Evolutionary conservation across 2,888 invertebrate genomes (phyloP), one percentile per base, ranked within the genome.

Genomic region (Dastarcus helophoroides): DNA sequence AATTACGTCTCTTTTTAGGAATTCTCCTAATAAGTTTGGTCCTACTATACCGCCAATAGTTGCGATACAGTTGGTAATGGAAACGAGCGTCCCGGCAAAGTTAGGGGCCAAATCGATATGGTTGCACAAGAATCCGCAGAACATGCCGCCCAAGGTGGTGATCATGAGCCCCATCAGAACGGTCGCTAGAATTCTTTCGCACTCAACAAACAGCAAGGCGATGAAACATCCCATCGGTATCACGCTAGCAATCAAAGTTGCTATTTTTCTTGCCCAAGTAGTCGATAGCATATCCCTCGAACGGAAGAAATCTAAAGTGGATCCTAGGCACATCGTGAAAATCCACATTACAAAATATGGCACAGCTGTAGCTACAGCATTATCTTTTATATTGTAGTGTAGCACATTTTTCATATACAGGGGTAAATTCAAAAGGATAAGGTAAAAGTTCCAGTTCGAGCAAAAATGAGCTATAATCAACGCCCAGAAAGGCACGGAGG

Each of bases 31-130:
- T 7, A 19, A 7, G n/a, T 7, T 19, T 7, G 19, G 19, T 19
- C 6, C 19, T 7, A 19, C 19, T 7, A 19, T 19, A n/a, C 19
- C 19, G 7, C 19, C 19, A 19, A 19, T 19, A 7, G 19, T 7
- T n/a, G 7, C 19, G n/a, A n/a, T 6, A n/a, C 7, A 7, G n/a
- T 19, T 19, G 6, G 19, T 19, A 6, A 19, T 7, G n/a, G 7
- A 6, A 19, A 19, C 19, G 7, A 19, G n/a, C 6, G 7, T 19
- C 7, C 19, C 19, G n/a, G 19, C 19, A 19, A 7, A 19, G n/a
- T 19, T 19, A 19, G 19, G 19, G 19, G 19, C 19, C 19, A 19
- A n/a, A 19, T 19, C 19, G n/a, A 19, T 19, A 19, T 19, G 19
- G n/a, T 19, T 19, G 19, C 19, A 19, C 6, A 19, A n/a, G n/a